Evolutionary conservation across 2,888 invertebrate genomes (phyloP), one percentile per base, ranked within the genome.

Genomic region (Drosophila fulvimacula): DNA sequence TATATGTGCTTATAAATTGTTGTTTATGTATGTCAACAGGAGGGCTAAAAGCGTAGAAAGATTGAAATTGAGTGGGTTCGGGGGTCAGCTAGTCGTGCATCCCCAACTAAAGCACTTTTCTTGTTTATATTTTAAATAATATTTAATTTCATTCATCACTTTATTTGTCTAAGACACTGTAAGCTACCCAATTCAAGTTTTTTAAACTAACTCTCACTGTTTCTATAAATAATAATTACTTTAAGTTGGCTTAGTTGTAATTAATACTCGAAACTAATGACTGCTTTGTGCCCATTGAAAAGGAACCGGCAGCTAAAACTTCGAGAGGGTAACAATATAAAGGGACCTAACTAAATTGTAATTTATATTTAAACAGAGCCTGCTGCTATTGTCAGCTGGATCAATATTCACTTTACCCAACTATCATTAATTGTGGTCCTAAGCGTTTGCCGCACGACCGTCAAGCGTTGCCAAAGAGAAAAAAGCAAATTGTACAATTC

Each of bases 401-500:
- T 19, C 38, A 48, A 55, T 41, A 36, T 39, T 30, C 30, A 55
- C 21, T 32, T 42, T 48, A 38, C 46, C n/a, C 46, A 53, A 57
- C 58, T 46, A 42, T 15, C 56, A 64, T 64, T 42, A 73, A 69
- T 56, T 52, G 51, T 34, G 38, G 17, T 5, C 38, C 30, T 36
- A 42, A 60, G 41, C 36, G 30, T 38, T 38, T 7, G 15, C 13
- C 24, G 36, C 27, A 49, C 51, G 58, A 32, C 48, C 55, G 44
- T 34, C 32, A 10, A 63, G 41, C 34, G n/a, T 44, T 5, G 17
- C 21, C 15, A 19, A 49, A 27, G 38, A 13, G 13, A 30, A 17
- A 21, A 13, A 49, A 15, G 19, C 44, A 21, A 36, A 39, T 32
- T 72, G 60, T 30, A 59, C 69, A 76, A 82, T 86, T 86, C 79